These are phyloP conservation scores for Probaryconus sp. DNA, from an alignment of 1,140 invertebrate genomes.

Conservation along the genomic window DNA sequence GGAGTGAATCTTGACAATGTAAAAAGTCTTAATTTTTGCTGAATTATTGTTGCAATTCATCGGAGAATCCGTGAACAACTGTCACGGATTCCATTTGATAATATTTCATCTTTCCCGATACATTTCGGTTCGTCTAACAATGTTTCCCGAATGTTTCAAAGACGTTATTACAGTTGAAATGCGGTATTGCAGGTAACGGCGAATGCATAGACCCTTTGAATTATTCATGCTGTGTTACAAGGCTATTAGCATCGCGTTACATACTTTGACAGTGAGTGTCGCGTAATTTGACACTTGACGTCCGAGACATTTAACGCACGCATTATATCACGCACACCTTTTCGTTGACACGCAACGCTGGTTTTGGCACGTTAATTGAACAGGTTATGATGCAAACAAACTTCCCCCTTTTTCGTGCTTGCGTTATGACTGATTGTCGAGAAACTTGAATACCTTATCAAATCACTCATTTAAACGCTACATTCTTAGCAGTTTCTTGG, in stretches of 20 bases:
- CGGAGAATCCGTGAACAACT: slow-evolving; percentile 26
- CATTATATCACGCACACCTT: slow-evolving; percentile 46
- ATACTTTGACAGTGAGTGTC: slow-evolving; percentile 70
- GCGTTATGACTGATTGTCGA: no score
- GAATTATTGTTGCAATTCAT: no score
- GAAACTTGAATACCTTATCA: no score
- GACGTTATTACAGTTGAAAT: slow-evolving; percentile 55
- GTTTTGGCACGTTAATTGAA: slow-evolving; percentile 47
- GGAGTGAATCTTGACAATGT: no score
- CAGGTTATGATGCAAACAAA: slow-evolving; percentile 32
- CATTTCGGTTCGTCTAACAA: slow-evolving; percentile 39
- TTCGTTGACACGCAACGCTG: slow-evolving; percentile 45
- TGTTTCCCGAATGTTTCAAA: slow-evolving; percentile 50
- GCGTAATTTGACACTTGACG: slow-evolving; percentile 73
- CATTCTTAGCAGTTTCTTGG: no score
- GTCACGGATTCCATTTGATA: slow-evolving; percentile 17
- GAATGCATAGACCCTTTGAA: slow-evolving; percentile 68
- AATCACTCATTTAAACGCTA: no score
- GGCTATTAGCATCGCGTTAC: slow-evolving; percentile 69
- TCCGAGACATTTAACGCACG: slow-evolving; percentile 67
- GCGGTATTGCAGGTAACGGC: slow-evolving; percentile 58
- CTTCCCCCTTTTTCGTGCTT: slow-evolving; percentile 10
- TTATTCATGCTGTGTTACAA: slow-evolving; percentile 69
- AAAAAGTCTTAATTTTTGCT: no score
- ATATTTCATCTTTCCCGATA: slow-evolving; percentile 44